Evolutionary conservation across 2,113 vertebrate genomes (phyloP), one percentile per base, ranked within the genome.

Genomic region (Spea multiplicata): DNA sequence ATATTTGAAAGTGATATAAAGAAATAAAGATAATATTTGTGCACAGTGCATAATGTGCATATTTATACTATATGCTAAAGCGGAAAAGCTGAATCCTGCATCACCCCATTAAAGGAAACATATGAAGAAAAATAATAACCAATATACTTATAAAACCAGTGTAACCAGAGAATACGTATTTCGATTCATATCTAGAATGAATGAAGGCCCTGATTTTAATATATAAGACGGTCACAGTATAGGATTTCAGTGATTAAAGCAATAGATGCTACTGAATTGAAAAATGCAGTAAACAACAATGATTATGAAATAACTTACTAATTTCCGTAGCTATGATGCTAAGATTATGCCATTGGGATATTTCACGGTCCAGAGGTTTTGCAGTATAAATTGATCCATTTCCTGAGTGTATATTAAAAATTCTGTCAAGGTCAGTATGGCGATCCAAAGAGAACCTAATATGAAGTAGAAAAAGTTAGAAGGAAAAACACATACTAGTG

Each of bases 321-420:
- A 92, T 93, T 82, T 94, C 93, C 80, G 91, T 88, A 87, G 93
- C 93, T 87, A 94, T 93, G 70, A 94, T 84, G 0, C 91, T 93
- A 73, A 94, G 92, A 83, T 94, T 94, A 83, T 94, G 93, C 93
- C 93, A 94, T 1, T 92, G 91, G 61, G 91, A 92, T 74, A 92
- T 84, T 87, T 94, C 93, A 75, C 93, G 91, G 78, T 94, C 93
- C 74, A 94, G 91, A 50, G 92, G 86, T 71, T 94, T 94, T 66
- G 92, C 92, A 61, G 90, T 93, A 77, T 93, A 92, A 84, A 94
- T 92, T 4, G 93, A 94, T 67, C 93, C 93, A 0, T 93, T 94
- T 87, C 91, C 91, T 86, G 92, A 92, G 84, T 94, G 89, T 84
- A 94, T 93, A 71, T 92, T 93, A 86, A 94, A 94, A 81, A 93